Conservation (phyloP, 35 echinoderm and acorn worm species). For the Apostichopus parvimensis region DNA sequence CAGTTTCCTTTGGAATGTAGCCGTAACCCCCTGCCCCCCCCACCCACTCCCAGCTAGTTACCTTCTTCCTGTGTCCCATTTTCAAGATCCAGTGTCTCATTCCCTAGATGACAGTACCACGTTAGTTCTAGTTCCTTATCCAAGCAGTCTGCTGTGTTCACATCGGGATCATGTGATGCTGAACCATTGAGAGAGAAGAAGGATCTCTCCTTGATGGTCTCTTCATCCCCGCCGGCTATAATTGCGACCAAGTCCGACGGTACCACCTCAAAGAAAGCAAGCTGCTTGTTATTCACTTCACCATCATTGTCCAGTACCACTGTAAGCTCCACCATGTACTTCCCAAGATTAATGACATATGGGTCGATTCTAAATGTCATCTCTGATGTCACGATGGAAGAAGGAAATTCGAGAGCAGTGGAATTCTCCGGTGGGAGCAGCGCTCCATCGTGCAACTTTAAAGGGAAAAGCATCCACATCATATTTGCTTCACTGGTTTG, state of each 20-base stretch:
- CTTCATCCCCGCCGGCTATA: constrained; percentile 64
- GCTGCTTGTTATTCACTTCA: constrained; percentile 62
- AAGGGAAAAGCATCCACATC: constrained; percentile 49
- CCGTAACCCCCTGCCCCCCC: too few relatives aligned
- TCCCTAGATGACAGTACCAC: constrained; percentile 71
- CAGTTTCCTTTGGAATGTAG: neutral
- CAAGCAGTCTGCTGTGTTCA: neutral
- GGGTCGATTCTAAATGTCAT: constrained; percentile 43
- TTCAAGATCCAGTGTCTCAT: constrained; percentile 52
- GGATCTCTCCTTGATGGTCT: constrained; percentile 45
- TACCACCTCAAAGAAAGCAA: constrained; percentile 70
- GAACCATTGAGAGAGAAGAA: constrained; percentile 63
- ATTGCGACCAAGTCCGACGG: constrained; percentile 52
- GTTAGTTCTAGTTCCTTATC: constrained; percentile 9
- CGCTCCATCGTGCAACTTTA: constrained; percentile 41
- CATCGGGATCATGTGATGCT: constrained; percentile 80
- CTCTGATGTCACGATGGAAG: constrained; percentile 16
- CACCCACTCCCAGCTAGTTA: too few relatives aligned
- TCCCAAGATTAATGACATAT: constrained; percentile 49
- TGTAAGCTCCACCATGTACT: constrained; percentile 62
- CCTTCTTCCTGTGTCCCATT: neutral
- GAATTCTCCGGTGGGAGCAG: constrained; percentile 61
- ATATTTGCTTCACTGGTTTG: constrained; percentile 19
- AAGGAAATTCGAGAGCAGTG: constrained; percentile 31
- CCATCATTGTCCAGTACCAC: constrained; percentile 64